Percentiles rank a stretch among this genome's conserved stretches.
Evolutionary conservation across 2,888 invertebrate genomes (phyloP).

Genomic region (Exocentrus adspersus): DNA sequence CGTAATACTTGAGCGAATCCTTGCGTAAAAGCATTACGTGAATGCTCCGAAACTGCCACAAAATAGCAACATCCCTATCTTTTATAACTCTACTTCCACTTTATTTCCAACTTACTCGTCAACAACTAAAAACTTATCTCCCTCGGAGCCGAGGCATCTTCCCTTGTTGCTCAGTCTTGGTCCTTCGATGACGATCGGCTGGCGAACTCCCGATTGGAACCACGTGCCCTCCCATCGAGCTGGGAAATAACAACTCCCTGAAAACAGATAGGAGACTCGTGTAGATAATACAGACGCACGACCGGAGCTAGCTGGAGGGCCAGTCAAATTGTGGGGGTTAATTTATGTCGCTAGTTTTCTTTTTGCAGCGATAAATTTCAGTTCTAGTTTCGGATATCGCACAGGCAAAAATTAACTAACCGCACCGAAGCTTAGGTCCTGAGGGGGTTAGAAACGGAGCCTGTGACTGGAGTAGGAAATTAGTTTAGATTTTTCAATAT

Average conservation of each 20-base stretch:
- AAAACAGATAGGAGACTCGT: conserved; percentile 22
- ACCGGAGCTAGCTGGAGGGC: conserved; percentile 2
- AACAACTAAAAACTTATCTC: conserved; percentile 88
- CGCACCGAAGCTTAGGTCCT: neutral
- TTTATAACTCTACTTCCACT: neutral
- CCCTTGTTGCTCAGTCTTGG: conserved; percentile 87
- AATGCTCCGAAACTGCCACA: too few relatives aligned
- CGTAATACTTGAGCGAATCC: too few relatives aligned
- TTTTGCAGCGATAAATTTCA: conserved; percentile 4
- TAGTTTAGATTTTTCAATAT: too few relatives aligned
- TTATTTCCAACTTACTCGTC: conserved; percentile 79
- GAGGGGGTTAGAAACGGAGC: neutral
- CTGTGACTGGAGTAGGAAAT: neutral
- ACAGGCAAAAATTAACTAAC: neutral
- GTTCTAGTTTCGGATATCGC: conserved; percentile 4
- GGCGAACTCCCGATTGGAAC: conserved; percentile 91
- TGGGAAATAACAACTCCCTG: conserved; percentile 83
- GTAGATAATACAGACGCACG: conserved; percentile 10
- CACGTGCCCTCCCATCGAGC: conserved; percentile 87
- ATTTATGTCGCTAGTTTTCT: conserved; percentile 1
- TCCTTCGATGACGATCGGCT: conserved; percentile 84
- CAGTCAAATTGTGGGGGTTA: conserved; percentile 1
- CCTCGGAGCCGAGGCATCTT: conserved; percentile 83
- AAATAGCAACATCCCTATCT: too few relatives aligned
- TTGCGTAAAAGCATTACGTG: too few relatives aligned